Evolutionary conservation across 1,140 invertebrate genomes (phyloP).

Genomic region (Eupeodes corollae): DNA sequence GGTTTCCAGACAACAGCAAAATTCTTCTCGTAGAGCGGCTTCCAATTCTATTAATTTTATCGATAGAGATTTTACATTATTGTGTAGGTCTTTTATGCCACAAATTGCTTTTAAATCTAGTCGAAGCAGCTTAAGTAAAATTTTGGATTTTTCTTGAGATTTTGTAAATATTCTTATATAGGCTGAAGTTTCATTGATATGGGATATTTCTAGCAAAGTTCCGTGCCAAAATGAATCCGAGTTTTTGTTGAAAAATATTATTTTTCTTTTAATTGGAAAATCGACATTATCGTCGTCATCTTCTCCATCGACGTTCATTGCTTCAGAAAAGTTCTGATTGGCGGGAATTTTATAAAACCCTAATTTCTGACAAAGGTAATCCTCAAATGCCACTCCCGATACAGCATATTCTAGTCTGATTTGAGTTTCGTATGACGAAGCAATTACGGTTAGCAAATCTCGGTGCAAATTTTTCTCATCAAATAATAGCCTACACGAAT

Average conservation of each 20-base stretch:
- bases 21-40: constrained; percentile 1
- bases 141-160: neutral
- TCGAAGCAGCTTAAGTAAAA: constrained; percentile 1
- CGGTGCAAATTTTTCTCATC: constrained; percentile 1
- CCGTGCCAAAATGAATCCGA: constrained; percentile 1
- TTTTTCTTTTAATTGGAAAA: neutral
- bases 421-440: neutral
- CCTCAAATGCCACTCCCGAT: constrained; percentile 2
- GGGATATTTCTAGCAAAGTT: neutral
- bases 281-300: neutral
- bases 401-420: neutral
- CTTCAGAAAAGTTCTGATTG: too few species aligned
- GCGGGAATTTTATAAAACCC: neutral
- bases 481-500: constrained; percentile 1
- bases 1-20: too few species aligned
- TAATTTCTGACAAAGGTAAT: neutral
- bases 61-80: neutral
- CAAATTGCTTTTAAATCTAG: neutral
- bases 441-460: constrained; percentile 7
- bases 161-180: neutral
- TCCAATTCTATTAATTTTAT: constrained; percentile 1
- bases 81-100: neutral
- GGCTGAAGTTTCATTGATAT: neutral
- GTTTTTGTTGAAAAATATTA: constrained; percentile 1
- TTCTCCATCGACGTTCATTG: too few species aligned